Percentiles rank a stretch among this genome's conserved stretches.
phyloP scores from a whole-genome alignment of 2,797 vertebrate species.

The Thalassophryne amazonica region DNA sequence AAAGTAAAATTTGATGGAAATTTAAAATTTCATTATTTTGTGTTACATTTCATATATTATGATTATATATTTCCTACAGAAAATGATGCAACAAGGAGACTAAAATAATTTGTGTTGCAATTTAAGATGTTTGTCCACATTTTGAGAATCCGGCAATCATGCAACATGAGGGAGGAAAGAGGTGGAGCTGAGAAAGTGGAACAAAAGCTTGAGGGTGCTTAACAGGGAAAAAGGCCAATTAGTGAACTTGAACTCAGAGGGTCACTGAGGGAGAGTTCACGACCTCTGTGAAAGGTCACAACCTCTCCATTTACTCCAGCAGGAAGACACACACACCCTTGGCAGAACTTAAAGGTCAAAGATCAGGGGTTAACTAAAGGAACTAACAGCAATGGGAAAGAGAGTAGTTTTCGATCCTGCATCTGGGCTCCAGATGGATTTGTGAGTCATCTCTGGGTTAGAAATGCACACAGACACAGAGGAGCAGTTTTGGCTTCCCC shows the following conservation, averaged over 20 bases:
- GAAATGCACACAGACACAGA: slow-evolving; percentile 36
- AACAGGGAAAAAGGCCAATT: slow-evolving; percentile 54
- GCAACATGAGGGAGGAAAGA: slow-evolving; percentile 2
- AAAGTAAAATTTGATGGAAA: no score
- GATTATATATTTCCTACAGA: no score
- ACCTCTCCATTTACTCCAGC: slow-evolving; percentile 40
- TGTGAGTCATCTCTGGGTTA: slow-evolving; percentile 70
- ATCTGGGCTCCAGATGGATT: slow-evolving; percentile 75
- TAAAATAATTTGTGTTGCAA: no score
- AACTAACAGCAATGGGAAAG: slow-evolving; percentile 49
- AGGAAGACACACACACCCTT: slow-evolving; percentile 14
- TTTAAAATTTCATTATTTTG: no score
- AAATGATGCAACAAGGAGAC: no score
- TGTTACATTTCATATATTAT: no score
- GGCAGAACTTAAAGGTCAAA: slow-evolving; percentile 35
- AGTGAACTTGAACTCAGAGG: slow-evolving; percentile 72
- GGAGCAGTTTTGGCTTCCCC: slow-evolving; percentile 63
- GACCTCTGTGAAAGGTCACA: slow-evolving; percentile 28
- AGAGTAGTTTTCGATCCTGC: slow-evolving; percentile 57
- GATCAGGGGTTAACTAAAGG: slow-evolving; percentile 71
- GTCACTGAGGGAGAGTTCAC: slow-evolving; percentile 45
- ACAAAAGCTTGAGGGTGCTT: slow-evolving; percentile 13
- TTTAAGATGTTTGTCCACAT: no score
- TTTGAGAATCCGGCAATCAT: no score
- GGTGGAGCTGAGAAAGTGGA: not conserved